Evolutionary conservation across 2,797 vertebrate species (phyloP).

Genomic region (Hippoglossus hippoglossus): DNA sequence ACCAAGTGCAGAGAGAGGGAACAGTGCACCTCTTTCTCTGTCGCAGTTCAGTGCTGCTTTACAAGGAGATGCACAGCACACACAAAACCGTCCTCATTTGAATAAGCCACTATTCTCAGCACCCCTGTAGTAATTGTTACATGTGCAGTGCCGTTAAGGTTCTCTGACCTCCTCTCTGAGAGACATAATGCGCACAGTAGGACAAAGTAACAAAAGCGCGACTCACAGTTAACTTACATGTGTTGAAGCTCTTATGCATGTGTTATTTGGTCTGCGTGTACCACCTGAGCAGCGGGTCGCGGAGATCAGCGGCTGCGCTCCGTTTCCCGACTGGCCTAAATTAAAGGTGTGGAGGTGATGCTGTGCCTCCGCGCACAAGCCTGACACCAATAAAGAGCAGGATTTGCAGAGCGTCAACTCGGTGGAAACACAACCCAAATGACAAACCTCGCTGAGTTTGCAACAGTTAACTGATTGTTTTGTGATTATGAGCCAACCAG

Average conservation of each 20-base stretch:
- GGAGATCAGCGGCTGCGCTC: slow-evolving; percentile 64
- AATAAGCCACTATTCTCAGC: slow-evolving; percentile 76
- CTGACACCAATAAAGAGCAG: slow-evolving; percentile 66
- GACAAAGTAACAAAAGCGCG: slow-evolving; percentile 66
- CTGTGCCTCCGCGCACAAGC: slow-evolving; percentile 56
- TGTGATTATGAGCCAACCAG: slow-evolving; percentile 6
- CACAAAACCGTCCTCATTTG: slow-evolving; percentile 67
- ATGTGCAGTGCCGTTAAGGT: slow-evolving; percentile 70
- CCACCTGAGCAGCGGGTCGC: slow-evolving; percentile 68
- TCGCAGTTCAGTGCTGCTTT: slow-evolving; percentile 72
- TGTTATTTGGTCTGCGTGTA: slow-evolving; percentile 66
- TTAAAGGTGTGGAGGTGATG: slow-evolving; percentile 63
- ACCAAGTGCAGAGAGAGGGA: slow-evolving; percentile 82
- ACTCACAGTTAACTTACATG: slow-evolving; percentile 71
- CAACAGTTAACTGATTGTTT: slow-evolving; percentile 41
- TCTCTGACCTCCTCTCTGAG: slow-evolving; percentile 69
- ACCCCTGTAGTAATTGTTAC: slow-evolving; percentile 77
- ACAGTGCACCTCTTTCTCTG: slow-evolving; percentile 70
- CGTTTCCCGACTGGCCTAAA: slow-evolving; percentile 64
- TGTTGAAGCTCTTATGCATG: slow-evolving; percentile 71
- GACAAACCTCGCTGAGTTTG: slow-evolving; percentile 52
- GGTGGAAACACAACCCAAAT: slow-evolving; percentile 61
- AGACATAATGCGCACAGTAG: slow-evolving; percentile 66
- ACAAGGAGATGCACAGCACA: slow-evolving; percentile 66
- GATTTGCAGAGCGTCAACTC: slow-evolving; percentile 57